Percentiles rank a stretch among this genome's conserved stretches.
These are phyloP conservation scores for Apostichopus californicus DNA, from an alignment of 35 echinoderm and acorn worm species.

Conservation along the genomic window DNA sequence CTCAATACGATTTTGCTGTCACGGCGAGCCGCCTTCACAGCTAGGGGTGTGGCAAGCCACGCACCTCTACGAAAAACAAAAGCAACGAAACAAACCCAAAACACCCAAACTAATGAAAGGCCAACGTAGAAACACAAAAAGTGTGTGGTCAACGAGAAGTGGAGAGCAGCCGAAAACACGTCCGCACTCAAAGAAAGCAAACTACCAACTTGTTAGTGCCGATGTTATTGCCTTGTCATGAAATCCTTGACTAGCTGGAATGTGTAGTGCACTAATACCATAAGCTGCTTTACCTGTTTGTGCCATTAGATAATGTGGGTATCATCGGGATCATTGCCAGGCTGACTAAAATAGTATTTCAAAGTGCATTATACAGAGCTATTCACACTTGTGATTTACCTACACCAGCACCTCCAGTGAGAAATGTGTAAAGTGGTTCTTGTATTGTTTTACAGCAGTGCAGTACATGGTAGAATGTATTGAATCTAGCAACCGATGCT, in stretches of 20 bases:
- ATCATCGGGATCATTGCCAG: slow-evolving; percentile 38
- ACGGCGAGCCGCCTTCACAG: too few species aligned
- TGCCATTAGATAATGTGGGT: slow-evolving; percentile 23
- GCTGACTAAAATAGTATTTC: slow-evolving; percentile 19
- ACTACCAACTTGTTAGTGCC: background rate
- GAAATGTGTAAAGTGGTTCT: slow-evolving; percentile 41
- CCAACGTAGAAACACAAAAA: too few species aligned
- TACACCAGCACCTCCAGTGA: slow-evolving; percentile 60
- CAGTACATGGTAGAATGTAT: slow-evolving; percentile 11
- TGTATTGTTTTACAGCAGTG: slow-evolving; percentile 48
- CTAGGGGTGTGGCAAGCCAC: too few species aligned
- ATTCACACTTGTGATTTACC: slow-evolving; percentile 36
- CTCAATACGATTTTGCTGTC: too few species aligned
- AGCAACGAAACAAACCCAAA: too few species aligned
- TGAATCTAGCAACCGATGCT: slow-evolving; percentile 26
- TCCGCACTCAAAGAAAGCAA: too few species aligned
- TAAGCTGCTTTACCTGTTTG: slow-evolving; percentile 57
- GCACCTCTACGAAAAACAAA: too few species aligned
- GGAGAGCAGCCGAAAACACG: too few species aligned
- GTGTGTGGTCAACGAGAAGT: too few species aligned
- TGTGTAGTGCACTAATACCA: slow-evolving; percentile 44
- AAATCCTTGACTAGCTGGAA: slow-evolving; percentile 41
- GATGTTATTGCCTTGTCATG: background rate
- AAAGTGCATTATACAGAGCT: slow-evolving; percentile 34
- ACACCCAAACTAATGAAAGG: too few species aligned